Evolutionary conservation across 2,888 invertebrate genomes (phyloP).

Genomic region (Villa cingulata): DNA sequence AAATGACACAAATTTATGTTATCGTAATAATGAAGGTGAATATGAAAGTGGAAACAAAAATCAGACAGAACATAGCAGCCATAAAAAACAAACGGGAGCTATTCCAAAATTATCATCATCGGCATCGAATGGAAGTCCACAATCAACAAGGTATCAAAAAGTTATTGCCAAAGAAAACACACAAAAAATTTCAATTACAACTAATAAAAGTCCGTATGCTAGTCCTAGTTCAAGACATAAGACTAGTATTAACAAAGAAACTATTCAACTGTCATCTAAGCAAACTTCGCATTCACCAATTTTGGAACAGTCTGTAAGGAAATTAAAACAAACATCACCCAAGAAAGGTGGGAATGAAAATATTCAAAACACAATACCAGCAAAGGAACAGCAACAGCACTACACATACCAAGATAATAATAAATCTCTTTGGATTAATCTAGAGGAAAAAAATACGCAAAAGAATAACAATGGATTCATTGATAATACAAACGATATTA

Average conservation of each 20-base stretch:
- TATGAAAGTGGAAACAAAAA: conserved; percentile 2
- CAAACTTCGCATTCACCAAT: not conserved
- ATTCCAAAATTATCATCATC: conserved; percentile 25
- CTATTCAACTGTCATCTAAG: not conserved
- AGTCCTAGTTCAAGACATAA: conserved; percentile 5
- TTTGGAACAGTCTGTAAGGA: not conserved
- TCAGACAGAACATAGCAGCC: not conserved
- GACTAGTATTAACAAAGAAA: not conserved
- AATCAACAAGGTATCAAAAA: conserved; percentile 5
- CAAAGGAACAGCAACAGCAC: not conserved
- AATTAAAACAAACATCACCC: conserved; percentile 1
- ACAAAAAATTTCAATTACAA: not conserved
- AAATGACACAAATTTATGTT: not conserved
- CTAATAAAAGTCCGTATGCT: conserved; percentile 4
- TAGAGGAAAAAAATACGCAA: no score
- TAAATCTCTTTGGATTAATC: no score
- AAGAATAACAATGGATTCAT: not conserved
- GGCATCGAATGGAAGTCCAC: conserved; percentile 7
- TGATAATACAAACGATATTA: not conserved
- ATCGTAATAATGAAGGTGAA: conserved; percentile 1
- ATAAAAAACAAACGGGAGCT: conserved; percentile 18
- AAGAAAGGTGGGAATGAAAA: not conserved
- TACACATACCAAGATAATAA: no score
- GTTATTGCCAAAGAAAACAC: conserved; percentile 1
- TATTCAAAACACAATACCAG: not conserved